phyloP scores from a whole-genome alignment of 2,113 vertebrate genomes.

The Ceyx melanurus region DNA sequence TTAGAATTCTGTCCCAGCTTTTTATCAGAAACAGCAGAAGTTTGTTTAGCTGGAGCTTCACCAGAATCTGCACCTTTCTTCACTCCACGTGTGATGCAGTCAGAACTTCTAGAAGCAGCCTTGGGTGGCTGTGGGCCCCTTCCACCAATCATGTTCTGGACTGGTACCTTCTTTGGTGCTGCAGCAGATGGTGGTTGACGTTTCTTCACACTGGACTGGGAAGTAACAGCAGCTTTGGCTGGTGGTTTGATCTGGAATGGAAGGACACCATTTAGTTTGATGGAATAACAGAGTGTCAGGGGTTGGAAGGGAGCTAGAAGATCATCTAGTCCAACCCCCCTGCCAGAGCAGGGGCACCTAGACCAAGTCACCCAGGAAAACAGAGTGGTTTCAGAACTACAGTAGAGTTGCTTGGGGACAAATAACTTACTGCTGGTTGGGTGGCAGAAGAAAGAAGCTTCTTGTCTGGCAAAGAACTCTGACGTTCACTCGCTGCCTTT shows the following conservation, averaged over 20 bases:
- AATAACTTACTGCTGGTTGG: conserved; percentile 29
- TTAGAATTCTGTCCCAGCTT: conserved; percentile 23
- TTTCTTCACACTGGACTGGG: background rate
- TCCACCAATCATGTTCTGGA: background rate
- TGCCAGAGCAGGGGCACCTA: too few species aligned
- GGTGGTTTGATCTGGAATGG: conserved; percentile 62
- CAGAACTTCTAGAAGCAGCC: background rate
- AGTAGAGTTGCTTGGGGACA: background rate
- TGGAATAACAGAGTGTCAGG: background rate
- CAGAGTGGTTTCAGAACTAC: background rate
- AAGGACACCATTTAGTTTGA: conserved; percentile 1
- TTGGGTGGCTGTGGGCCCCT: background rate
- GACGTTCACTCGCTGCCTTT: conserved; percentile 64
- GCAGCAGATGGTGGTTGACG: background rate
- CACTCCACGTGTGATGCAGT: background rate
- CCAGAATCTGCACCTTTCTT: conserved; percentile 4
- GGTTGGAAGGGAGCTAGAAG: too few species aligned
- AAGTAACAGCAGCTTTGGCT: conserved; percentile 27
- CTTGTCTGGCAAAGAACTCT: conserved; percentile 12
- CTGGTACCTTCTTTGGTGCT: background rate
- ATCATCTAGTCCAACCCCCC: too few species aligned
- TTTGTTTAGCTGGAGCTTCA: background rate
- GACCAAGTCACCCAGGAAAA: too few species aligned
- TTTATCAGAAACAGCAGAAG: background rate
- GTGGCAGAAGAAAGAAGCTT: background rate